These are phyloP conservation scores for Cherax quadricarinatus DNA, from an alignment of 1,140 invertebrate species.

Conservation along the genomic window DNA sequence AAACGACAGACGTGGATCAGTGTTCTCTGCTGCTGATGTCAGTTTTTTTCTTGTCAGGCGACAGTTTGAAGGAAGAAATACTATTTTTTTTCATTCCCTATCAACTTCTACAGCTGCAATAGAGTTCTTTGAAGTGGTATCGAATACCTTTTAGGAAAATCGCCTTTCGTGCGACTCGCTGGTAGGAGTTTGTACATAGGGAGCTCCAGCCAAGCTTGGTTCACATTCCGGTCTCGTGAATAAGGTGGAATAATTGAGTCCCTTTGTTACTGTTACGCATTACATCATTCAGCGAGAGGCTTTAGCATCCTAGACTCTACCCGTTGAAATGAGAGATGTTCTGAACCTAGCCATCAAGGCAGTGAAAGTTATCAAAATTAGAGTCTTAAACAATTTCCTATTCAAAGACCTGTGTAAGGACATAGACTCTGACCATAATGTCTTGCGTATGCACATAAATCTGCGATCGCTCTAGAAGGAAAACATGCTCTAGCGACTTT, in stretches of 20 bases:
- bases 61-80: constrained; percentile 40
- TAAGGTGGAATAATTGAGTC: constrained; percentile 18
- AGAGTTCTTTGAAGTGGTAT: neutral
- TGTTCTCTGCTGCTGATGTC: too few relatives aligned
- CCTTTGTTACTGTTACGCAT: constrained; percentile 11
- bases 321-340: constrained; percentile 35
- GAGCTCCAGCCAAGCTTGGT: constrained; percentile 34
- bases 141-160: constrained; percentile 1
- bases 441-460: constrained; percentile 23
- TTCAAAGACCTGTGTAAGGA: constrained; percentile 38
- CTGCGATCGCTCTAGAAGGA: constrained; percentile 16
- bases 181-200: constrained; percentile 3
- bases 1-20: constrained; percentile 35
- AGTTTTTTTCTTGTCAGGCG: constrained; percentile 47
- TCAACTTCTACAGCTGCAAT: constrained; percentile 5
- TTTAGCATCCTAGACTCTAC: constrained; percentile 37
- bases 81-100: constrained; percentile 35
- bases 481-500: constrained; percentile 22
- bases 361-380: constrained; percentile 29
- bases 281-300: constrained; percentile 22
- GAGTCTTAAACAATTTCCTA: constrained; percentile 25
- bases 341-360: too few relatives aligned
- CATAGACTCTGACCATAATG: constrained; percentile 32
- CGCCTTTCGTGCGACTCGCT: constrained; percentile 31
- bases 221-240: neutral